A percentile compares a stretch with the other conserved stretches of the same genome.
phyloP scores from a whole-genome alignment of 2,888 invertebrate species.

The Physocephala rufipes region DNA sequence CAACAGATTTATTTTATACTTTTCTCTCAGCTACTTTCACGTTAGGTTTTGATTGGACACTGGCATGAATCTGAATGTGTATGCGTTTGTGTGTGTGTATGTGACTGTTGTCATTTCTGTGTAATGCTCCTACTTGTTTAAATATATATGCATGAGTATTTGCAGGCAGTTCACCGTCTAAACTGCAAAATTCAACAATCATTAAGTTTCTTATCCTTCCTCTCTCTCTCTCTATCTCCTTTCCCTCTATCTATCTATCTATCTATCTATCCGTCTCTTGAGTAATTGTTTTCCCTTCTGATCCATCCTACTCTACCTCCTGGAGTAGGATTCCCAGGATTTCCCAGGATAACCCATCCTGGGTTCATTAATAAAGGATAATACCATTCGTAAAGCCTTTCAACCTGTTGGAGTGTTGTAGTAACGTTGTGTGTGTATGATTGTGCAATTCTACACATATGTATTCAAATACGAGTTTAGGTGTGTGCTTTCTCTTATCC shows the following conservation, averaged over 20 bases:
- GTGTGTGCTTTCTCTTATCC: background rate
- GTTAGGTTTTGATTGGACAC: no score
- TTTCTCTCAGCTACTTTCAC: no score
- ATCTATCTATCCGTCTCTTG: background rate
- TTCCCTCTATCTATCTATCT: background rate
- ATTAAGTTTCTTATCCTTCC: no score
- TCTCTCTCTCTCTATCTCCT: background rate
- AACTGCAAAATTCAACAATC: no score
- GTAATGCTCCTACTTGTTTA: no score
- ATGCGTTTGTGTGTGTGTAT: no score
- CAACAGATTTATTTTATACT: no score
- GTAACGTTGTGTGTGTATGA: slow-evolving; percentile 3
- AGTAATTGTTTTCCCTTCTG: background rate
- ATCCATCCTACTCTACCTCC: background rate
- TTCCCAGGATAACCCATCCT: background rate
- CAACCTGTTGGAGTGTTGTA: background rate
- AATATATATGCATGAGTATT: no score
- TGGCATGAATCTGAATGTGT: no score
- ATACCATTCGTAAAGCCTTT: background rate
- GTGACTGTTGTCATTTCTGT: no score
- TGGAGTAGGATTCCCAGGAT: background rate
- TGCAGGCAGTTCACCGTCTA: no score
- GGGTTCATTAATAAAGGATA: background rate
- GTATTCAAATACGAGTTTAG: background rate
- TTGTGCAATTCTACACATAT: no score